Evolutionary conservation across 2,113 vertebrate species (phyloP).

Genomic region (Actinemys pallida): DNA sequence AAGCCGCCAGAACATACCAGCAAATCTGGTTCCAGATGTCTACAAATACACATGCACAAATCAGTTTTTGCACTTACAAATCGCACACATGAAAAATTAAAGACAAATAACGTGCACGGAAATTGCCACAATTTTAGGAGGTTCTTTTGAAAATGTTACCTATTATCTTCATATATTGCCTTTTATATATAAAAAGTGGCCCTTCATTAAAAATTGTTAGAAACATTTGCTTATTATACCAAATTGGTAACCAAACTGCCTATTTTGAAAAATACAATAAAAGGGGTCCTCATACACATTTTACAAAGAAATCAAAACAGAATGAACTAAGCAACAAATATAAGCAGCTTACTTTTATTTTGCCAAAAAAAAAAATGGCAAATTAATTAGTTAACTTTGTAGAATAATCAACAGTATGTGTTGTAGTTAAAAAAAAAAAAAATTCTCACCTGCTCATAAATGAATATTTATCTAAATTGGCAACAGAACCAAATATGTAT

Average conservation of each 20-base stretch:
- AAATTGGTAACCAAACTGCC: neutral
- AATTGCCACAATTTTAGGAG: slow-evolving; percentile 2
- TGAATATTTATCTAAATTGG: slow-evolving; percentile 42
- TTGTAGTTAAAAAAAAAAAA: slow-evolving; percentile 23
- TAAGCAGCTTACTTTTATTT: slow-evolving; percentile 21
- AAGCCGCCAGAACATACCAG: neutral
- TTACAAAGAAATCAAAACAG: slow-evolving; percentile 33
- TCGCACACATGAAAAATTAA: neutral
- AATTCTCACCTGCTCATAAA: slow-evolving; percentile 25
- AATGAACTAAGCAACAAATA: neutral
- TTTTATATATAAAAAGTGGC: neutral
- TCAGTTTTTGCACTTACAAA: neutral
- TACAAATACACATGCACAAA: neutral
- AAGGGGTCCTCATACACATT: neutral
- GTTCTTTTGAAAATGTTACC: neutral
- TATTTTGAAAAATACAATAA: slow-evolving; percentile 10
- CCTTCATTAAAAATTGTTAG: slow-evolving; percentile 48
- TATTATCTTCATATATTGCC: neutral
- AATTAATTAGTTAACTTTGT: slow-evolving; percentile 52
- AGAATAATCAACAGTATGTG: slow-evolving; percentile 35
- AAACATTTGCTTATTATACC: neutral
- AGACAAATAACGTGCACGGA: neutral
- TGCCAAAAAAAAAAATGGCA: slow-evolving; percentile 45
- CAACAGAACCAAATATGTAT: neutral
- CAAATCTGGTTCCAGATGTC: neutral